These are phyloP conservation scores for Speoplatyrhinus poulsoni DNA, from an alignment of 2,113 vertebrate genomes.

Conservation along the genomic window DNA sequence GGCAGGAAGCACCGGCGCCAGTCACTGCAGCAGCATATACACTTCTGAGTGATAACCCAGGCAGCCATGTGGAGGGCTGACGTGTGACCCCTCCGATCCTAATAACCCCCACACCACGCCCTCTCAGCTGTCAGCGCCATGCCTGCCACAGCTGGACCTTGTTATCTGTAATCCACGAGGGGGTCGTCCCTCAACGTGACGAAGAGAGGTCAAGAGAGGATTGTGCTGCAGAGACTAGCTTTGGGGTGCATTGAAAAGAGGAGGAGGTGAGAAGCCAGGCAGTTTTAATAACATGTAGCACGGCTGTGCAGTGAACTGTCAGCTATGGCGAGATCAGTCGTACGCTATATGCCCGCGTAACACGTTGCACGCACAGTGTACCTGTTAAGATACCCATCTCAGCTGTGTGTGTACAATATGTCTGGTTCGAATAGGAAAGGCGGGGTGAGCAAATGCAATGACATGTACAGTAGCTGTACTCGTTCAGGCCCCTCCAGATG, in stretches of 20 bases:
- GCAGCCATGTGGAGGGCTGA: slow-evolving; percentile 3
- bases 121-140: slow-evolving; percentile 31
- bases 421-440: background rate
- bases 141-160: slow-evolving; percentile 51
- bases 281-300: background rate
- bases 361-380: slow-evolving; percentile 10
- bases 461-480: background rate
- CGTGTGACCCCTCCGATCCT: background rate
- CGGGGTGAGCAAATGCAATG: background rate
- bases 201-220: slow-evolving; percentile 40
- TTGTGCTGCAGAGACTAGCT: background rate
- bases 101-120: slow-evolving; percentile 3
- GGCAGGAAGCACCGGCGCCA: background rate
- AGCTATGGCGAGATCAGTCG: slow-evolving; percentile 28
- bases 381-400: slow-evolving; percentile 16
- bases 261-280: background rate
- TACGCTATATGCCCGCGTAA: slow-evolving; percentile 1
- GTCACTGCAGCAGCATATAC: slow-evolving; percentile 24
- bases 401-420: slow-evolving; percentile 1
- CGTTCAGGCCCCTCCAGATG: too few relatives aligned
- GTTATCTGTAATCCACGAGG: slow-evolving; percentile 53
- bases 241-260: too few relatives aligned
- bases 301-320: slow-evolving; percentile 10
- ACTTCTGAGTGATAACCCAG: slow-evolving; percentile 16
- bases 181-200: slow-evolving; percentile 53